phyloP scores from a whole-genome alignment of 1,140 invertebrate genomes.

The Papilio dardanus region DNA sequence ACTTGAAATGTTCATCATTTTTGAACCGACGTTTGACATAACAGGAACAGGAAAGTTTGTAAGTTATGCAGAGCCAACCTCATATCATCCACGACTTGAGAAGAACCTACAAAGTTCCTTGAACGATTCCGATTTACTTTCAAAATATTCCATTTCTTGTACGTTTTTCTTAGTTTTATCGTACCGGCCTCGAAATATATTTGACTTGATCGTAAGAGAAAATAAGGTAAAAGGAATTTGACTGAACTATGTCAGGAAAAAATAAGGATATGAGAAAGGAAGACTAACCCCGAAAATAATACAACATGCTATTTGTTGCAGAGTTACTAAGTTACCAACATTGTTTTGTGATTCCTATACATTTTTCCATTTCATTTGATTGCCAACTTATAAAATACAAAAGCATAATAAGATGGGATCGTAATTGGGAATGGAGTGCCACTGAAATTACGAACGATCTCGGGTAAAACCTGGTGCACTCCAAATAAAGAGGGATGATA shows the following conservation, averaged over 20 bases:
- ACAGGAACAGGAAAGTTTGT: neutral
- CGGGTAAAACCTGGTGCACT: too few relatives aligned
- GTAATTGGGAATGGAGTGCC: too few relatives aligned
- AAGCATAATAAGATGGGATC: too few relatives aligned
- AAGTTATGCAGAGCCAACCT: conserved; percentile 20
- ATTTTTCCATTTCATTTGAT: too few relatives aligned
- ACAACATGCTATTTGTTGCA: too few relatives aligned
- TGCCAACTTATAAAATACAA: too few relatives aligned
- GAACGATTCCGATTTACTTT: conserved; percentile 12
- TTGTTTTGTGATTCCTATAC: too few relatives aligned
- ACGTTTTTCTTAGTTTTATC: neutral
- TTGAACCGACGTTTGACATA: neutral
- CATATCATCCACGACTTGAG: conserved; percentile 5
- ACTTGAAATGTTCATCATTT: conserved; percentile 6
- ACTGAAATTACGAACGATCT: too few relatives aligned
- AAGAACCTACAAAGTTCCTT: neutral
- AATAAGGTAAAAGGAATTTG: neutral
- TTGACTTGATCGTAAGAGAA: neutral
- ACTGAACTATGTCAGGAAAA: neutral
- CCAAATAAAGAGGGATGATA: too few relatives aligned
- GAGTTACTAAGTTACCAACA: too few relatives aligned
- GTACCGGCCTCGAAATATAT: neutral
- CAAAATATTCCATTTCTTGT: neutral
- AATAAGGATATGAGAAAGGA: too few relatives aligned
- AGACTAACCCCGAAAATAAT: too few relatives aligned